phyloP scores from a whole-genome alignment of 2,797 vertebrate species.

The Periophthalmus magnuspinnatus region DNA sequence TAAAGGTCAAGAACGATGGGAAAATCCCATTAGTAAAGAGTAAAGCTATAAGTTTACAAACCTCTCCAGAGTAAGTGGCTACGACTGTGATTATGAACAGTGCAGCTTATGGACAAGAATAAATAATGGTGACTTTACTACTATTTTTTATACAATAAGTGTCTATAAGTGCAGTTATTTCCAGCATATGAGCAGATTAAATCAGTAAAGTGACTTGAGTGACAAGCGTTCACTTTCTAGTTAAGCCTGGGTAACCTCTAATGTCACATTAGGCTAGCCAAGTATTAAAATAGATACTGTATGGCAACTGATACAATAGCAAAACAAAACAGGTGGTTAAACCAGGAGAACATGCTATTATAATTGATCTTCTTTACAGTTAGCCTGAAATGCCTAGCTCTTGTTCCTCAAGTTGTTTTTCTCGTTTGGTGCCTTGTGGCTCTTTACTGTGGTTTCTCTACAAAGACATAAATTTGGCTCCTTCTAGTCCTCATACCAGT shows the following conservation, averaged over 20 bases:
- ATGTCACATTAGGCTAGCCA: constrained; percentile 29
- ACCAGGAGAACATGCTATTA: constrained; percentile 33
- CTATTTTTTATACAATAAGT: no score
- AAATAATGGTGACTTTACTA: no score
- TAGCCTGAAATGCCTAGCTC: constrained; percentile 47
- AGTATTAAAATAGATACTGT: background rate
- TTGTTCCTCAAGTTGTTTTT: constrained; percentile 70
- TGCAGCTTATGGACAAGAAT: no score
- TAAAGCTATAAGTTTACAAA: no score
- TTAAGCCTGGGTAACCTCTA: background rate
- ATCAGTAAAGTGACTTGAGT: no score
- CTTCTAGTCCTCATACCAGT: constrained; percentile 61
- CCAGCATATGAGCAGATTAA: no score
- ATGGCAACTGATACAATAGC: background rate
- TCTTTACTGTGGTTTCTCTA: constrained; percentile 66
- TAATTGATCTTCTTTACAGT: constrained; percentile 57
- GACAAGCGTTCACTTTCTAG: background rate
- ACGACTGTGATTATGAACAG: no score
- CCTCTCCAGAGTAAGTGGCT: no score
- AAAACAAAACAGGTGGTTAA: constrained; percentile 15
- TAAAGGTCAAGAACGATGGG: no score
- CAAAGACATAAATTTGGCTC: constrained; percentile 61
- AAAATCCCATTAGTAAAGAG: no score
- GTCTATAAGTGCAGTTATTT: no score
- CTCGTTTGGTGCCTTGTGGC: constrained; percentile 68